Percentiles rank a stretch among this genome's conserved stretches.
phyloP scores from a whole-genome alignment of 2,888 invertebrate genomes.

The Coleophora flavipennella region DNA sequence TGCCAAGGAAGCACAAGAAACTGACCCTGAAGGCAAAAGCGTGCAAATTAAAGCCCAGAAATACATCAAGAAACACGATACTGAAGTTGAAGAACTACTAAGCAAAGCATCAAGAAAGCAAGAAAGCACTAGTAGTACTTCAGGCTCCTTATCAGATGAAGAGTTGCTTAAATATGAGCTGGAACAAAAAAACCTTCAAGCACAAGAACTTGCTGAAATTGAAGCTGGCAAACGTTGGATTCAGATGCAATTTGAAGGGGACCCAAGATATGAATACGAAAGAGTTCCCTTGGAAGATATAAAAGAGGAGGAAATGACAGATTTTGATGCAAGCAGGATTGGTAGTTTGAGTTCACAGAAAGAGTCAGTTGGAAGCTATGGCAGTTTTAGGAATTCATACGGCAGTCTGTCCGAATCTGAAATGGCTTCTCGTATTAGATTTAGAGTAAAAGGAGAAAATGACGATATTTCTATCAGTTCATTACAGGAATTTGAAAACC shows the following conservation, averaged over 20 bases:
- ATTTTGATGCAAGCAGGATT: slow-evolving; percentile 84
- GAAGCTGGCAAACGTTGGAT: slow-evolving; percentile 91
- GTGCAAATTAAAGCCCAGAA: slow-evolving; percentile 74
- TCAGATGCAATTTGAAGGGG: slow-evolving; percentile 89
- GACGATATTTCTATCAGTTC: slow-evolving; percentile 95
- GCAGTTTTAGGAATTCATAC: slow-evolving; percentile 89
- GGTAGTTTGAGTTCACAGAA: slow-evolving; percentile 86
- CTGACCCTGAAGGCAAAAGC: slow-evolving; percentile 87
- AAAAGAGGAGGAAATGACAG: slow-evolving; percentile 92
- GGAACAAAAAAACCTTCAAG: slow-evolving; percentile 73
- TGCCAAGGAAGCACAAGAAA: slow-evolving; percentile 87
- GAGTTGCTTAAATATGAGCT: slow-evolving; percentile 77
- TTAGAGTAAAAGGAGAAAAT: slow-evolving; percentile 88
- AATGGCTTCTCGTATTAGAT: slow-evolving; percentile 85
- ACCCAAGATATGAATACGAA: slow-evolving; percentile 84
- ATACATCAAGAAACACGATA: slow-evolving; percentile 75
- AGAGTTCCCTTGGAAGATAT: slow-evolving; percentile 91
- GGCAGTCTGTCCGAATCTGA: slow-evolving; percentile 95
- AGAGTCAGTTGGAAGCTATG: slow-evolving; percentile 83
- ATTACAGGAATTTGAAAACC: slow-evolving; percentile 93
- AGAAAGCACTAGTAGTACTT: slow-evolving; percentile 71
- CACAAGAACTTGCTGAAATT: slow-evolving; percentile 66
- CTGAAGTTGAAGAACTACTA: slow-evolving; percentile 80
- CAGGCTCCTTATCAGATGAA: slow-evolving; percentile 73
- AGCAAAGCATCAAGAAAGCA: slow-evolving; percentile 79